Evolutionary conservation across 2,113 vertebrate species (phyloP), one percentile per base, ranked within the genome.

Genomic region (Lutjanus erythropterus): DNA sequence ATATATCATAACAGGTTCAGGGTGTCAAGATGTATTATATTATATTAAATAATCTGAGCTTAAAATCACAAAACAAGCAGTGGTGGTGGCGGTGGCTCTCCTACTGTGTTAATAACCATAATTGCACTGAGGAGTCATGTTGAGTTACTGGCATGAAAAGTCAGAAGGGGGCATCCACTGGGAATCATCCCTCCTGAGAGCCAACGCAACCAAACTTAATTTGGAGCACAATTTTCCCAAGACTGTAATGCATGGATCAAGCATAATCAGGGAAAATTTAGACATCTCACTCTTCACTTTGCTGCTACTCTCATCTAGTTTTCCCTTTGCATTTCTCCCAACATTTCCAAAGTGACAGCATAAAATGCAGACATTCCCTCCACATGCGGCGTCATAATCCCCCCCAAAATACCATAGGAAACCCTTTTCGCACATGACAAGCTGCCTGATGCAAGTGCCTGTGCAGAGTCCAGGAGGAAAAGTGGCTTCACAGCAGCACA

Each of bases 311-410:
- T 83, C 71, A 72, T 91, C 84, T 80, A 61, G 80, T 85, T 89
- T 88, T 75, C 73, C 82, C 70, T 84, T 87, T 76, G 71, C 50
- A 50, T 84, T 77, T 78, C 53, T 33, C 47, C 69, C 42, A 53
- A 53, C n/a, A 60, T 78, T 86, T 85, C 84, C 68, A 87, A 87
- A 37, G 35, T 85, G 86, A 84, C 88, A 62, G 62, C 67, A 88
- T n/a, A 68, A 82, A 78, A 29, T 84, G 76, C 87, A 74, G 66
- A 85, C 77, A 71, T 86, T 86, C 71, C 66, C 82, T 80, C 68
- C 82, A 49, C 78, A 81, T 78, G 75, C 27, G 50, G 76, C 78
- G 84, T 64, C 83, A 85, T 78, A 83, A 86, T 56, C 65, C 69
- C 16, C n/a, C 33, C n/a, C 6, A 70, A 59, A 78, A 88, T 74